phyloP scores from a whole-genome alignment of 2,797 vertebrate genomes.

The Hephaestus fuliginosus region DNA sequence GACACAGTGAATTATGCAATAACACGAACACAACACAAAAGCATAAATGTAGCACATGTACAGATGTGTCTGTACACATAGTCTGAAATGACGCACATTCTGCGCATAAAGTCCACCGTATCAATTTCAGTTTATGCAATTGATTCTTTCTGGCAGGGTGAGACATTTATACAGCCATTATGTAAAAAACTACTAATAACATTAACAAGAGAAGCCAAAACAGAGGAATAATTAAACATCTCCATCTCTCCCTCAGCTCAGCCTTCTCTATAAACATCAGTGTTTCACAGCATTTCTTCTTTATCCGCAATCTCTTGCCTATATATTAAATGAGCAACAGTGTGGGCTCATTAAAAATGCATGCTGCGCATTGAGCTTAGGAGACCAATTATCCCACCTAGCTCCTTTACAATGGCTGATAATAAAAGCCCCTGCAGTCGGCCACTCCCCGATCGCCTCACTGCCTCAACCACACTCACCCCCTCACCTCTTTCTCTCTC shows the following conservation, averaged over 20 bases:
- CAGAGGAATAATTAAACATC: constrained; percentile 53
- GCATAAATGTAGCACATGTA: neutral
- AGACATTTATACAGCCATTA: constrained; percentile 33
- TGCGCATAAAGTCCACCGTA: neutral
- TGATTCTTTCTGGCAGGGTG: constrained; percentile 9
- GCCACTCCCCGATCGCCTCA: constrained; percentile 61
- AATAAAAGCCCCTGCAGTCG: constrained; percentile 72
- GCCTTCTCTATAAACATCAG: constrained; percentile 27
- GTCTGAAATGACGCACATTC: neutral
- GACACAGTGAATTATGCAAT: neutral
- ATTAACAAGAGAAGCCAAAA: constrained; percentile 40
- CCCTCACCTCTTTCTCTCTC: constrained; percentile 51
- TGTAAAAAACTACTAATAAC: constrained; percentile 32
- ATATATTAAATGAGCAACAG: constrained; percentile 79
- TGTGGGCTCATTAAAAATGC: constrained; percentile 84
- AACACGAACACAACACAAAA: neutral
- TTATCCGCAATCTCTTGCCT: constrained; percentile 54
- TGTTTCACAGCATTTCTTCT: constrained; percentile 44
- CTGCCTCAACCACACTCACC: constrained; percentile 48
- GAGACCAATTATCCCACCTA: constrained; percentile 84
- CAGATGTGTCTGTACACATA: neutral
- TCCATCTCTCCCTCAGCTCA: constrained; percentile 27
- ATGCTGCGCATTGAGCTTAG: constrained; percentile 82
- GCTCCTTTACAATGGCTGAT: constrained; percentile 75
- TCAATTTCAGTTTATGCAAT: neutral